phyloP scores from a whole-genome alignment of 2,113 vertebrate genomes.

The Falco punctatus region DNA sequence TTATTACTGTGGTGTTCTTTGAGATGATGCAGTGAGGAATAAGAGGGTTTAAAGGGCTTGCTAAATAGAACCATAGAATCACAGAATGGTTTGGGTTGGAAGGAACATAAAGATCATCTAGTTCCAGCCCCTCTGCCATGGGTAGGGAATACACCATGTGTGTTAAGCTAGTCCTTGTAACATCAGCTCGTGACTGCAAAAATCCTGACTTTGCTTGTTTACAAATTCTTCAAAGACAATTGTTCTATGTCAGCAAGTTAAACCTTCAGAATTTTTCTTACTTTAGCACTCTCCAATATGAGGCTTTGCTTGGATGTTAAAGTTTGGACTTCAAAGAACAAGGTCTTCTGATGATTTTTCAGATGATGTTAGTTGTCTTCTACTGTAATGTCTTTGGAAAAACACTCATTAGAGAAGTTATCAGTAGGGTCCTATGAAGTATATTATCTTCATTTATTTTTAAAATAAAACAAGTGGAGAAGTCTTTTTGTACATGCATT shows the following conservation, averaged over 20 bases:
- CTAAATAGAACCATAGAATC: background rate
- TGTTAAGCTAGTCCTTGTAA: background rate
- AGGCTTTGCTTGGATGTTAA: background rate
- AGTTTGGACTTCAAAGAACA: background rate
- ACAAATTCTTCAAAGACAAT: background rate
- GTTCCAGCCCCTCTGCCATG: too few species aligned
- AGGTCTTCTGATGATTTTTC: background rate
- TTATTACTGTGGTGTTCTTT: background rate
- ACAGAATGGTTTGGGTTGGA: too few species aligned
- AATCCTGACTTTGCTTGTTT: background rate
- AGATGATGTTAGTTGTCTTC: background rate
- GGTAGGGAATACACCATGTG: background rate
- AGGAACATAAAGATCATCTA: too few species aligned
- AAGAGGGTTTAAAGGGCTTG: background rate
- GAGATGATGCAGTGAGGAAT: background rate
- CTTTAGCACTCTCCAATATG: background rate
- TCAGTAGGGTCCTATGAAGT: background rate
- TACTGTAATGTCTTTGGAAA: background rate
- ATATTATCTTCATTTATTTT: background rate
- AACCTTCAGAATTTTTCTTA: background rate
- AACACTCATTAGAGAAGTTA: background rate
- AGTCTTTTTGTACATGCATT: background rate
- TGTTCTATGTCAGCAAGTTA: background rate
- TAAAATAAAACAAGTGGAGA: background rate
- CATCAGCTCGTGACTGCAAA: background rate